Evolutionary conservation across 2,888 invertebrate species (phyloP).

Genomic region (Periphyllus acericola): DNA sequence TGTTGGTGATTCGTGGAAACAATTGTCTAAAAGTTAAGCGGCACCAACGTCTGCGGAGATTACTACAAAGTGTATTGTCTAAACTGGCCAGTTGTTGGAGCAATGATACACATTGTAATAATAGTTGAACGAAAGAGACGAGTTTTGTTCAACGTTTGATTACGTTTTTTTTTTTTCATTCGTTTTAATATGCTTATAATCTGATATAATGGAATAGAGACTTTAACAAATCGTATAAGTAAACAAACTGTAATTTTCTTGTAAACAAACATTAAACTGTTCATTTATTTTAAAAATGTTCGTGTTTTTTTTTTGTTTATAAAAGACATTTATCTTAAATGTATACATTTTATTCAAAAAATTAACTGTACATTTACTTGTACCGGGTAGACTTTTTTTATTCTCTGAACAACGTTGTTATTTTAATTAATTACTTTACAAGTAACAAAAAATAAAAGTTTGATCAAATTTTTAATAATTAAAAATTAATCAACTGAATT

Average conservation of each 20-base stretch:
- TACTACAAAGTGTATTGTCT: too few species aligned
- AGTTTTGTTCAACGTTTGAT: not conserved
- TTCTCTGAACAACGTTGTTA: not conserved
- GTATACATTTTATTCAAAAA: not conserved
- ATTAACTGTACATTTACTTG: not conserved
- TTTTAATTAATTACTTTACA: constrained; percentile 33
- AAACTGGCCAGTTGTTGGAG: too few species aligned
- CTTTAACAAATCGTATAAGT: not conserved
- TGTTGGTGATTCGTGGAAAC: not conserved
- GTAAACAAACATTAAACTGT: not conserved
- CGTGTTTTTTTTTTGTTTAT: not conserved
- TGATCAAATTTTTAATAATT: constrained; percentile 7
- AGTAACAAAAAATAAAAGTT: constrained; percentile 21
- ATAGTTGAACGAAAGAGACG: not conserved
- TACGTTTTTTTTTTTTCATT: not conserved
- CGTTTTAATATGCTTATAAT: not conserved
- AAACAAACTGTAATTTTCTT: not conserved
- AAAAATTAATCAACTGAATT: constrained; percentile 35
- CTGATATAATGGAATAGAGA: not conserved
- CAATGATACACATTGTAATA: not conserved
- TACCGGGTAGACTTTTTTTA: not conserved
- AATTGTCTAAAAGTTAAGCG: not conserved
- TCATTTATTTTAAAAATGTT: not conserved
- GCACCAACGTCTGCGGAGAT: too few species aligned
- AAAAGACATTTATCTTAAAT: not conserved